These are phyloP conservation scores for Prinia subflava DNA, from an alignment of 2,113 vertebrate species.

Conservation along the genomic window DNA sequence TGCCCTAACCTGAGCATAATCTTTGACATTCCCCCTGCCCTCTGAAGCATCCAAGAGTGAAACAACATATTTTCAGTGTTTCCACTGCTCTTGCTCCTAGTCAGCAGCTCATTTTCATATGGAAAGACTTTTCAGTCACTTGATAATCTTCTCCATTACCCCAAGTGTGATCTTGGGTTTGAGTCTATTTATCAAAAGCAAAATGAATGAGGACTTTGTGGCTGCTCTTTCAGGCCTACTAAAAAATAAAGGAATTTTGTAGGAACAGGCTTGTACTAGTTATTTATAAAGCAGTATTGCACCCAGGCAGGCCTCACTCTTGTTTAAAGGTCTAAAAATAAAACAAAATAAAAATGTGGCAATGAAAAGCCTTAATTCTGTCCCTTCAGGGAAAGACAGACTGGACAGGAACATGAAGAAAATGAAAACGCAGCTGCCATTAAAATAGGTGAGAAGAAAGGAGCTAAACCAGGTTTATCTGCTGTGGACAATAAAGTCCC, in stretches of 20 bases:
- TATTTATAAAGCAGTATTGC: neutral
- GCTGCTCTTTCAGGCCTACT: neutral
- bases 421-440: neutral
- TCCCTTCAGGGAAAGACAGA: neutral
- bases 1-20: neutral
- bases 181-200: neutral
- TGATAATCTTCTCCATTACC: neutral
- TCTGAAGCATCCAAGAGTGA: neutral
- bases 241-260: neutral
- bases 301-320: neutral
- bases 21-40: neutral
- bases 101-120: neutral
- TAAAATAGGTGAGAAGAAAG: neutral
- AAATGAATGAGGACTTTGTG: neutral
- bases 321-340: neutral
- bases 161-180: neutral
- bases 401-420: neutral
- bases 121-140: neutral
- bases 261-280: neutral
- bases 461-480: neutral
- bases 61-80: rapidly evolving
- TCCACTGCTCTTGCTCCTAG: neutral
- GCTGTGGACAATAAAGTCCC: neutral
- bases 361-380: neutral
- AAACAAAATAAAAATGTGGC: neutral